Evolutionary conservation across 2,888 invertebrate genomes (phyloP), one percentile per base, ranked within the genome.

Genomic region (Dilophus febrilis): DNA sequence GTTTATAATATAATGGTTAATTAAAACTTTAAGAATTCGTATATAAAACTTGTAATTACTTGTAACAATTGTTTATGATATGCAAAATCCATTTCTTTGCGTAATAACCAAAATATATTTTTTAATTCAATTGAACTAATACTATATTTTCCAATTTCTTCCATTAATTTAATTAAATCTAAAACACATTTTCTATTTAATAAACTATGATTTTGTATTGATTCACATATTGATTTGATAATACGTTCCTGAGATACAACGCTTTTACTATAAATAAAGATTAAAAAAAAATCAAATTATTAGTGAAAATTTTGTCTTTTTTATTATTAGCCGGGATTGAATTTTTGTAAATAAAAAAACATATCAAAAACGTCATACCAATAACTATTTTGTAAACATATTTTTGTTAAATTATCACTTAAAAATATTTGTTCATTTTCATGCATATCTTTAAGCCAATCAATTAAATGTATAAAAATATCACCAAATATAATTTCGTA

Each of bases 51-150:
- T n/a, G n/a, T n/a, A 27, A 19, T 44, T 42, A 60, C 61, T 49
- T 60, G 60, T 19, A 62, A 50, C 14, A 61, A 45, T 44, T 58
- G 58, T 37, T 55, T 60, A 13, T 48, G 45, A 34, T 59, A 58
- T 0, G 57, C 49, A 45, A 61, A 61, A 37, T 55, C 48, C 2
- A 49, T 45, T 40, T 58, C 54, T 29, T 53, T 51, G 4, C 59
- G 54, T 38, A 61, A 42, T 11, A 63, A 40, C n/a, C 53, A 47
- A 44, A 71, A 65, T 37, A 73, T 56, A 43, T 66, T 60, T 51
- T 71, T 72, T n/a, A 74, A 57, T 51, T 74, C 72, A 34, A 58
- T 56, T 2, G 71, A 64, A 22, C 64, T 64, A 42, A 74, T 67
- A 42, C 71, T 72, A 43, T 70, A 58, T 41, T 67, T 66, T 12